Base-by-base conservation (phyloP, 2,888 invertebrate species). In the Cylindroiulus punctatus region DNA sequence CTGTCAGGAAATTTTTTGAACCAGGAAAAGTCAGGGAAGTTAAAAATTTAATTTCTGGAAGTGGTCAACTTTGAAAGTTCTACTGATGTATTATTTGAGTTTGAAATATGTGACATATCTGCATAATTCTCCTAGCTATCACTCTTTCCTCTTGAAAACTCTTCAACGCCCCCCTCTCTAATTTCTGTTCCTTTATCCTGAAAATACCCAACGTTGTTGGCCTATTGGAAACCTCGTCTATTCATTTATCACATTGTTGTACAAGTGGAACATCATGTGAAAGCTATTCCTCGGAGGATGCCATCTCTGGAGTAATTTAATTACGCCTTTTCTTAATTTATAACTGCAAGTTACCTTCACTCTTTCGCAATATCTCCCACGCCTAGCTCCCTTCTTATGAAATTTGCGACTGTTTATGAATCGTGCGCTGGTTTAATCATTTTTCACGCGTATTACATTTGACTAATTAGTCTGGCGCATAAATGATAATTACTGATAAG, bases 251-350 rank as follows among this genome's bases (percentile, higher is more conserved):
- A 65, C 65, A 65, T 65, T 65, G 65, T 65, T 65, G 26, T 65
- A 65, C 65, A 65, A 65, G 65, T 65, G 65, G 65, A 65, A 65
- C 65, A 65, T 65, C 65, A 65, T 65, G 65, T 65, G 65, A 65
- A 65, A 65, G 65, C 65, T 65, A 65, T 65, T 65, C 65, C 65
- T 65, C 65, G 22, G 65, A 65, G 65, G 65, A 65, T 65, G 65
- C 65, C 65, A 65, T 65, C 65, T 65, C 65, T 65, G 65, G 65
- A 65, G 65, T 65, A 65, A 65, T 65, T 65, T 65, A 65, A 65
- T 65, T 65, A 65, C 65, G 65, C 65, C 65, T 65, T 65, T 65
- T 65, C 65, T 65, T 65, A 65, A 65, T 65, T 65, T 65, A 65
- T 65, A 65, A 65, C 65, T 65, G 65, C 65, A 65, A 65, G 65